Evolutionary conservation across 2,888 invertebrate species (phyloP), one percentile per base, ranked within the genome.

Genomic region (Drepana falcataria): DNA sequence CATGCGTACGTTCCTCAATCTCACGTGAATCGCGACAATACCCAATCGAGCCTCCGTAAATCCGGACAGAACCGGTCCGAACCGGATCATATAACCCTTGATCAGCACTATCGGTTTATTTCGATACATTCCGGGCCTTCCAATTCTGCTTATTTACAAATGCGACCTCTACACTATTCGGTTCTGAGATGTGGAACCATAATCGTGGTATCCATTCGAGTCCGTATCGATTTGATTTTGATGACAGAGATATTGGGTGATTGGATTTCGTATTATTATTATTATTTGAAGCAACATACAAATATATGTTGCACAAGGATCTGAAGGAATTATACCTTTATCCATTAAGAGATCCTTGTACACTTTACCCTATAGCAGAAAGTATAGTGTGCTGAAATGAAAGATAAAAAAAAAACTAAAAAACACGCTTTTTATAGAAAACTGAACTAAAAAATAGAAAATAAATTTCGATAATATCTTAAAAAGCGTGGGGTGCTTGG

Each of bases 41-140:
- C 59, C 54, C 60, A 48, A 55, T 60, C 61, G 58, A 63, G 59
- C 70, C 69, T 57, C 68, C 66, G 69, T 74, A 73, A 78, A 77
- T 77, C 75, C 66, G 59, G 56, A 53, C 60, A 57, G 58, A 58
- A 56, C 55, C 63, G 59, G 59, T 49, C 59, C 58, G 53, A 59
- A 58, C 57, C 68, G 68, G 63, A 69, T 69, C 70, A 69, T 66
- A 68, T 69, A 72, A 69, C 68, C 74, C 79, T 76, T 74, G 73
- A 72, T 85, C 85, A 85, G 85, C 84, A 79, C 72, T 80, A 68
- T 71, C 66, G 59, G 59, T 59, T 60, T 67, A 65, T 65, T 64
- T 64, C 59, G 55, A 53, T 59, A 59, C 56, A 58, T 64, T 59
- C 61, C 64, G 63, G 62, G 61, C 63, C 65, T 33, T 51, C 61